Conservation (phyloP, 1,140 invertebrate genomes). For the Drosophila burlai region DNA sequence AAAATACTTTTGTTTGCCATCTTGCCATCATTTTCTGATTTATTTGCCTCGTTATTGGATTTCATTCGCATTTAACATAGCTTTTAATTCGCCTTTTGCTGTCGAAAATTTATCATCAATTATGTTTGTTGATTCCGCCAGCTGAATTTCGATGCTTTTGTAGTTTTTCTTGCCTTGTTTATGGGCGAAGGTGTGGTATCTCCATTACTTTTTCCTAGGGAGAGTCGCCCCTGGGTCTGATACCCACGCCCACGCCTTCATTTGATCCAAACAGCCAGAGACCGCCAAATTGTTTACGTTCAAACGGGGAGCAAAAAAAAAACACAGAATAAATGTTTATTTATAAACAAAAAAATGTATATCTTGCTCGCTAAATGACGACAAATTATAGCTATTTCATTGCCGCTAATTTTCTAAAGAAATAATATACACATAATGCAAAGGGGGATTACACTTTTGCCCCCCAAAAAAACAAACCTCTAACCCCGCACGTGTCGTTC, state of each 20-base stretch:
- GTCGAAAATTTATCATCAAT: conserved; percentile 65
- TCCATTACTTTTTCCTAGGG: conserved; percentile 36
- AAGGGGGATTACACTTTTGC: neutral
- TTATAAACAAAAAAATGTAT: conserved; percentile 63
- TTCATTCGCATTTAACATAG: conserved; percentile 32
- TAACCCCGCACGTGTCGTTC: conserved; percentile 26
- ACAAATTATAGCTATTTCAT: conserved; percentile 67
- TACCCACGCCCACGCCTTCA: conserved; percentile 54
- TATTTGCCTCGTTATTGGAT: conserved; percentile 45
- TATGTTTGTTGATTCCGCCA: conserved; percentile 47
- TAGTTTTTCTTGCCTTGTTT: conserved; percentile 33
- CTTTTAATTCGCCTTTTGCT: conserved; percentile 39
- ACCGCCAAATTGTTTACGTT: conserved; percentile 45
- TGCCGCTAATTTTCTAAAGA: conserved; percentile 50
- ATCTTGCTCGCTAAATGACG: conserved; percentile 59
- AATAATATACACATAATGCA: conserved; percentile 21
- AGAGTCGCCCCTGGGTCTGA: conserved; percentile 54
- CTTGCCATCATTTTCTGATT: conserved; percentile 21
- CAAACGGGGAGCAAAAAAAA: conserved; percentile 13
- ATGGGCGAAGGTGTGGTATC: conserved; percentile 57
- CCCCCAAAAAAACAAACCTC: neutral
- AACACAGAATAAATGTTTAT: conserved; percentile 52
- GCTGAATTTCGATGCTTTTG: conserved; percentile 34
- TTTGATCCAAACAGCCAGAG: conserved; percentile 27
- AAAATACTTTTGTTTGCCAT: conserved; percentile 21